Evolutionary conservation across 2,888 invertebrate species (phyloP).

Genomic region (Disparrhopalites patrizii): DNA sequence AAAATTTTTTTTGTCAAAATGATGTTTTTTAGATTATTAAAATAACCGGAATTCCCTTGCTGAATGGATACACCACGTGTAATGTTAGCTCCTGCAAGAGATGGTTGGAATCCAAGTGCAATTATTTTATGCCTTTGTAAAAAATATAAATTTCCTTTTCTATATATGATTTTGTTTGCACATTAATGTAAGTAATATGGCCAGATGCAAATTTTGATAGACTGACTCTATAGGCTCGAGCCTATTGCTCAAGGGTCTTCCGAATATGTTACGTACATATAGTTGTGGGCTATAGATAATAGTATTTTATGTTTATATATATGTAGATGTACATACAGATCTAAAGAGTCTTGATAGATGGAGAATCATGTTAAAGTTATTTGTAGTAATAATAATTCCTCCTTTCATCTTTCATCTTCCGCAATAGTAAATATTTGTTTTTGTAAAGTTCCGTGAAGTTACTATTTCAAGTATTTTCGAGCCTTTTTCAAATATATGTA

Average conservation of each 20-base stretch:
- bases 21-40: neutral
- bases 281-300: neutral
- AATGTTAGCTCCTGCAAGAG: neutral
- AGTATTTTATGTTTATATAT: neutral
- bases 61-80: neutral
- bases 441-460: no score
- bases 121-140: neutral
- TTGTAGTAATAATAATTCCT: no score
- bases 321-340: neutral
- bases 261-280: neutral
- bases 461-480: no score
- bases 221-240: slow-evolving; percentile 31
- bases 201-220: slow-evolving; percentile 28
- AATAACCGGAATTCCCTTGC: neutral
- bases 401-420: neutral
- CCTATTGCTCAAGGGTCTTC: slow-evolving; percentile 33
- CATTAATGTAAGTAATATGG: slow-evolving; percentile 12
- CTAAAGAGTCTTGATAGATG: neutral
- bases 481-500: no score
- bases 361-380: no score
- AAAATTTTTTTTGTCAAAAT: no score
- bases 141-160: no score
- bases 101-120: neutral
- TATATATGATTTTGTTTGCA: no score
- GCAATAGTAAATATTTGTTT: neutral